phyloP scores from a whole-genome alignment of 2,888 invertebrate genomes.

The Stenoptilia bipunctidactyla region DNA sequence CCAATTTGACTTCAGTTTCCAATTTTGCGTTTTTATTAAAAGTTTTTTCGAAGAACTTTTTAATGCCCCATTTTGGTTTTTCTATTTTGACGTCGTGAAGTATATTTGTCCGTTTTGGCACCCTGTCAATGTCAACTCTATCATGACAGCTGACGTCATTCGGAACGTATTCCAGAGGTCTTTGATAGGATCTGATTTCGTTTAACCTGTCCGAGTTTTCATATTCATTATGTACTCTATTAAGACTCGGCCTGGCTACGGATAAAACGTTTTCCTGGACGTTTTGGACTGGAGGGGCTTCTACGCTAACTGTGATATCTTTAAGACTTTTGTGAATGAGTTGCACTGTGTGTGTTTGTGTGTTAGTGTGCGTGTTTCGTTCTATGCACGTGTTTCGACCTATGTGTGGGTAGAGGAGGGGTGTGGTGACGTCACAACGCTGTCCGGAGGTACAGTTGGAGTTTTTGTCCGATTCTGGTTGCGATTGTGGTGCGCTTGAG shows the following conservation, averaged over 20 bases:
- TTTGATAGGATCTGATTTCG: constrained; percentile 49
- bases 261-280: constrained; percentile 43
- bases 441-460: constrained; percentile 35
- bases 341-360: constrained; percentile 58
- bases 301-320: constrained; percentile 42
- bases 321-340: constrained; percentile 76
- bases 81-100: constrained; percentile 43
- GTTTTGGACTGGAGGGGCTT: constrained; percentile 22
- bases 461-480: constrained; percentile 44
- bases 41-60: constrained; percentile 50
- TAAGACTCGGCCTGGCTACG: constrained; percentile 34
- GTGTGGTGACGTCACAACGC: constrained; percentile 49
- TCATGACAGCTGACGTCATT: constrained; percentile 75
- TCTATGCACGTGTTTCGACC: constrained; percentile 91
- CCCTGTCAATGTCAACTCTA: constrained; percentile 25
- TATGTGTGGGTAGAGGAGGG: constrained; percentile 76
- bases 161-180: constrained; percentile 75
- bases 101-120: constrained; percentile 54
- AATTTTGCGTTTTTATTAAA: constrained; percentile 35
- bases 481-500: constrained; percentile 21
- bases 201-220: constrained; percentile 38
- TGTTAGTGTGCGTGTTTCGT: constrained; percentile 73
- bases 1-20: constrained; percentile 71
- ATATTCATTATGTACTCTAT: constrained; percentile 22
- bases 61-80: constrained; percentile 52